Base-by-base conservation (phyloP, 1,140 invertebrate species). In the Pachypsylla venusta region DNA sequence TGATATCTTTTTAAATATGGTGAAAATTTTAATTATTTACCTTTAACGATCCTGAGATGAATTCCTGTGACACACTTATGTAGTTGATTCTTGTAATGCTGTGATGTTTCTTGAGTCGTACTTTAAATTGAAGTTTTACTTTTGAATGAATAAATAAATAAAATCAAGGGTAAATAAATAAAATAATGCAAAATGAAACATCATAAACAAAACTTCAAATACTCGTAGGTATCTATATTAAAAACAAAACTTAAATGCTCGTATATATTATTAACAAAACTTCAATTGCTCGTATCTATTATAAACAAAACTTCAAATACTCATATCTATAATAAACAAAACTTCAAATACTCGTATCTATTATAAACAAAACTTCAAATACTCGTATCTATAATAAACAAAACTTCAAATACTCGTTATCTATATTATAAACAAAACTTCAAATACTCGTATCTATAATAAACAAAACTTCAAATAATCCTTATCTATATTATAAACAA, bases 261-360 rank as follows among this genome's bases (percentile, higher is more conserved):
- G 2, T 48, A 3, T 2, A 48, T 5, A 48, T 48, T 48, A 5
- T 19, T 19, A n/a, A n/a, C n/a, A n/a, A n/a, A n/a, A n/a, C n/a
- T n/a, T n/a, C n/a, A n/a, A n/a, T n/a, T n/a, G n/a, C n/a, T n/a
- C n/a, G n/a, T n/a, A n/a, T n/a, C n/a, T n/a, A 24, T 22, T 35
- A 54, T 19, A 59, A 42, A 26, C 25, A 42, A 19, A 7, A 54
- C n/a, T 54, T 59, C 26, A 53, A 35, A 59, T 14, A 53, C 54
- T 2, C 22, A 5, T 19, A 20, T 19, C 22, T 4, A 5, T 48
- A 19, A 3, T 19, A 48, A 48, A 48, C 22, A 48, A 48, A 19
- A 4, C 3, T 48, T 48, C 22, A 3, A 19, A 48, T 19, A n/a
- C n/a, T 20, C 14, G 40, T 48, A 5, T 48, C 40, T 14, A 19